Percentiles rank a stretch among this genome's conserved stretches.
Conservation (phyloP, 2,888 invertebrate genomes). For the Criorhina ranunculi region DNA sequence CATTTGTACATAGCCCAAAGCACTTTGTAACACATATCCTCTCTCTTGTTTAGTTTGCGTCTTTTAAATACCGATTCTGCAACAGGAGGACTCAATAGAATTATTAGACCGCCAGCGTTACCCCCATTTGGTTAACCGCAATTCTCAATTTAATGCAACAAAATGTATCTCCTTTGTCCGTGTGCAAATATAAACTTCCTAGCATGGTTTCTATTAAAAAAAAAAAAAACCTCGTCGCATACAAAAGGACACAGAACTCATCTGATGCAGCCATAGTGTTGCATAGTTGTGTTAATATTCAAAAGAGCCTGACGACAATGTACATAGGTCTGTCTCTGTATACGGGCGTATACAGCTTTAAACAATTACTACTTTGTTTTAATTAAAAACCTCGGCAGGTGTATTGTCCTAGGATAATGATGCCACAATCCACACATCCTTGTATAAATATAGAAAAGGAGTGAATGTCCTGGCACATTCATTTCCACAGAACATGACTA, state of each 20-base stretch:
- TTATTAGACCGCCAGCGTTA: slow-evolving; percentile 43
- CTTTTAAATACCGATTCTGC: slow-evolving; percentile 12
- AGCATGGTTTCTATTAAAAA: slow-evolving; percentile 44
- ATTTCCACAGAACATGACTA: slow-evolving; percentile 30
- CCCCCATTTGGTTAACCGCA: slow-evolving; percentile 64
- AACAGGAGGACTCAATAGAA: slow-evolving; percentile 58
- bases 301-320: slow-evolving; percentile 45
- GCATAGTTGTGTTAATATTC: slow-evolving; percentile 47
- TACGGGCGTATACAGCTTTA: slow-evolving; percentile 12
- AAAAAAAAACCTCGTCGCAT: slow-evolving; percentile 48
- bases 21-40: slow-evolving; percentile 36
- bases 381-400: slow-evolving; percentile 73
- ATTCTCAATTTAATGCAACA: slow-evolving; percentile 69
- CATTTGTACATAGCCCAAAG: slow-evolving; percentile 36
- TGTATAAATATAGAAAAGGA: slow-evolving; percentile 31
- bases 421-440: slow-evolving; percentile 62
- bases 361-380: slow-evolving; percentile 75
- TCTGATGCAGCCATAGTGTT: slow-evolving; percentile 26
- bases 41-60: background rate
- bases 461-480: slow-evolving; percentile 48
- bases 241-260: slow-evolving; percentile 43
- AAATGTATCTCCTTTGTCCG: slow-evolving; percentile 63
- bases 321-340: slow-evolving; percentile 1
- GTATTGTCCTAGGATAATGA: slow-evolving; percentile 69
- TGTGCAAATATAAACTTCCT: slow-evolving; percentile 44